Evolutionary conservation across 2,113 vertebrate species (phyloP).

Genomic region (Pheucticus melanocephalus): DNA sequence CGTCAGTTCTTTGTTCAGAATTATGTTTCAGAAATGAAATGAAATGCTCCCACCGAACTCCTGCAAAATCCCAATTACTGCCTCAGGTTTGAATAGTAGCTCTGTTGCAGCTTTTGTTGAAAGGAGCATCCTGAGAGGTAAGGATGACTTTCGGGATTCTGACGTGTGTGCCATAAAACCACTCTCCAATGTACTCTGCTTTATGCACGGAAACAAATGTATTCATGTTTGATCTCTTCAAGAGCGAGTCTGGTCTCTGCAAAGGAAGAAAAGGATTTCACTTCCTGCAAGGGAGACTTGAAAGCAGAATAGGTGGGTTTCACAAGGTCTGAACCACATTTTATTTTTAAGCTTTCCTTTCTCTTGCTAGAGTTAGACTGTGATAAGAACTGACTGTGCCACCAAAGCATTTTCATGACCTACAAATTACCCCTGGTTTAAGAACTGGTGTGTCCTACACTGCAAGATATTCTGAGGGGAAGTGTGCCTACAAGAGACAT

Average conservation of each 20-base stretch:
- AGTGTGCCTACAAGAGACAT: conserved; percentile 64
- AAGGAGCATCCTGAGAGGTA: conserved; percentile 10
- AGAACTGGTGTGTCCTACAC: conserved; percentile 46
- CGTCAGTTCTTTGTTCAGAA: background rate
- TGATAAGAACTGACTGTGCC: conserved; percentile 60
- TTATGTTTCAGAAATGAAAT: conserved; percentile 1
- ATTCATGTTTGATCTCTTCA: conserved; percentile 33
- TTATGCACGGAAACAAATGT: conserved; percentile 43
- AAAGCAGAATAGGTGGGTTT: conserved; percentile 32
- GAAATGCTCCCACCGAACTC: background rate
- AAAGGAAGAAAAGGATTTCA: conserved; percentile 21
- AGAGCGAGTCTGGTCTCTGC: background rate
- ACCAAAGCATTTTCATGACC: conserved; percentile 59
- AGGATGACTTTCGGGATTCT: background rate
- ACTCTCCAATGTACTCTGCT: background rate
- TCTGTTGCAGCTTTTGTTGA: conserved; percentile 19
- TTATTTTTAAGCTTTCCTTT: conserved; percentile 11
- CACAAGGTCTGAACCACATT: conserved; percentile 12
- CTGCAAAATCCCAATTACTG: conserved; percentile 46
- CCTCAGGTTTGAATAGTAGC: conserved; percentile 38
- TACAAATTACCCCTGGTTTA: conserved; percentile 56
- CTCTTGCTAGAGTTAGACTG: conserved; percentile 32
- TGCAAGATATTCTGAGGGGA: conserved; percentile 45
- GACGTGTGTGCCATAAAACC: background rate
- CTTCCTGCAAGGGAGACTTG: background rate